These are phyloP conservation scores for Solea solea DNA, from an alignment of 2,113 vertebrate genomes.

Conservation along the genomic window DNA sequence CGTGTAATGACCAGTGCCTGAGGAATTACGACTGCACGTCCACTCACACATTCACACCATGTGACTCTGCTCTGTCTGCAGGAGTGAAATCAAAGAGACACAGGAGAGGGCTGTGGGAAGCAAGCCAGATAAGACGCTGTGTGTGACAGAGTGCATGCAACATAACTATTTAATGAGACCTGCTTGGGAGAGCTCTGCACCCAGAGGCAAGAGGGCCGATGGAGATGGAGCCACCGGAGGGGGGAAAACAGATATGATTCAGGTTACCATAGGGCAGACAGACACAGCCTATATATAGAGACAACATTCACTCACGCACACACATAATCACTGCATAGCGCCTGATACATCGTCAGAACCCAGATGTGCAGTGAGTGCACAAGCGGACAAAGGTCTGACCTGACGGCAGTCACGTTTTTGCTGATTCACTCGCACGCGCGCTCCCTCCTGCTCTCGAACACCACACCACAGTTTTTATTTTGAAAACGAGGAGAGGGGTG, in stretches of 20 bases:
- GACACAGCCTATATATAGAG: constrained; percentile 42
- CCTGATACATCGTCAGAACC: constrained; percentile 24
- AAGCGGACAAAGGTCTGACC: constrained; percentile 38
- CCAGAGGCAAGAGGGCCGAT: constrained; percentile 30
- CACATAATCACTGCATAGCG: constrained; percentile 11
- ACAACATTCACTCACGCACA: background rate
- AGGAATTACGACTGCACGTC: constrained; percentile 2
- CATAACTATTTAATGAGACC: constrained; percentile 76
- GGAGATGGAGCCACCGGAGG: constrained; percentile 22
- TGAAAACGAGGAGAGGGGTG: constrained; percentile 25
- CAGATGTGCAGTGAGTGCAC: constrained; percentile 25
- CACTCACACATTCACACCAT: constrained; percentile 64
- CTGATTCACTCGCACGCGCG: constrained; percentile 61
- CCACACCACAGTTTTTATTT: constrained; percentile 32
- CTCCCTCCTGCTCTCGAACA: constrained; percentile 18
- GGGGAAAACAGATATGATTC: constrained; percentile 48
- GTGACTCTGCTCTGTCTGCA: constrained; percentile 55
- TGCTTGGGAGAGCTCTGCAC: constrained; percentile 51
- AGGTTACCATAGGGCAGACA: constrained; percentile 42
- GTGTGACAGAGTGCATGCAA: constrained; percentile 43
- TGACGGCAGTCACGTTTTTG: constrained; percentile 72
- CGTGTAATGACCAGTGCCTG: background rate
- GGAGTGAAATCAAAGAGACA: constrained; percentile 31
- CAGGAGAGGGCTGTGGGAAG: constrained; percentile 44
- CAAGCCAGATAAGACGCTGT: constrained; percentile 49